Evolutionary conservation across 2,888 invertebrate species (phyloP), one percentile per base, ranked within the genome.

Genomic region (Rapana venosa): DNA sequence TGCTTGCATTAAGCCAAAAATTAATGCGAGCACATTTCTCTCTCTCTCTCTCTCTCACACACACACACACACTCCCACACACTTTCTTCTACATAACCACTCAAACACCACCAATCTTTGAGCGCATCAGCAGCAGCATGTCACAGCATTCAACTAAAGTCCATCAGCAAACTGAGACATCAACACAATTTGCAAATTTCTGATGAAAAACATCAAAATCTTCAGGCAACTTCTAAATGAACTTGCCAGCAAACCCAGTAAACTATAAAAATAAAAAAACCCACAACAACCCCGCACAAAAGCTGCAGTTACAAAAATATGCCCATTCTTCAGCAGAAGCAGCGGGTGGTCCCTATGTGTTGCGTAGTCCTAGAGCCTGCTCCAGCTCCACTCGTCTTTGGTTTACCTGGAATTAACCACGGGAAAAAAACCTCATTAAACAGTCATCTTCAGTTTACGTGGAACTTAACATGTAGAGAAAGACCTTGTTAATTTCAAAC

Each of bases 301-400:
- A 79, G 4, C n/a, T 32, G 13, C 17, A 32, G 35, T 32, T 17
- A 15, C 32, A 13, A 32, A 32, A 32, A 32, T 13, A 79, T 35
- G 32, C 13, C 17, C 17, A 32, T 35, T 79, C 17, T 26, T 15
- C 26, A 26, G 15, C 77, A 13, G 35, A 35, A 79, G 77, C 32
- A 79, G 47, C 47, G 8, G 32, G 30, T 35, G 74, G 74, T 79
- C 17, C 32, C 35, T 35, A 79, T 79, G 77, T 79, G 77, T 79
- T 79, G 77, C 77, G 77, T 35, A 79, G 77, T 79, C 77, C 77
- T 79, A 79, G 32, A 35, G 77, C 77, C 77, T 79, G 77, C 77
- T 79, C 77, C 35, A 79, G 32, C 32, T 79, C 77, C 30, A 79
- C 15, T 79, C 77, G 77, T 79, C 77, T 20, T 26, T 79, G 77